phyloP scores from a whole-genome alignment of 2,888 invertebrate genomes.

The Nineta flava region DNA sequence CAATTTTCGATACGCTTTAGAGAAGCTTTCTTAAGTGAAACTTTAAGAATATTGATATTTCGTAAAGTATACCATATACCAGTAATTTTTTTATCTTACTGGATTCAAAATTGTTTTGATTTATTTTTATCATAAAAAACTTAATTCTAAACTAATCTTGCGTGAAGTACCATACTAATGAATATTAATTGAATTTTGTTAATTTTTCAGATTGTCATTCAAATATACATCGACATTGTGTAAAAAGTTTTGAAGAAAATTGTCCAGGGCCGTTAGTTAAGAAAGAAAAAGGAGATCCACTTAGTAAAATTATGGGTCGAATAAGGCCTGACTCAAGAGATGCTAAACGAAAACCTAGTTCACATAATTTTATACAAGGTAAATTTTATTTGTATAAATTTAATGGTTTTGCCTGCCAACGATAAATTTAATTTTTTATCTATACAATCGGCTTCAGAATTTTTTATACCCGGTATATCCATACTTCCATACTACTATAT shows the following conservation, averaged over 20 bases:
- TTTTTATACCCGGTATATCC: too few species aligned
- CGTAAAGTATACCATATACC: too few species aligned
- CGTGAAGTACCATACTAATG: too few species aligned
- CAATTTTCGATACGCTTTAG: too few species aligned
- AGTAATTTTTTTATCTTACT: too few species aligned
- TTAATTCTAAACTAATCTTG: too few species aligned
- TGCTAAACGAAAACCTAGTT: slow-evolving; percentile 26
- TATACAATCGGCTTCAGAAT: too few species aligned
- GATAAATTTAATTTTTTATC: background rate
- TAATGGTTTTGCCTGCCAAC: background rate
- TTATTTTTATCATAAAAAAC: too few species aligned
- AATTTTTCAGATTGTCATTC: slow-evolving; percentile 24
- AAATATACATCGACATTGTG: slow-evolving; percentile 27
- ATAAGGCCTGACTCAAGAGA: slow-evolving; percentile 21
- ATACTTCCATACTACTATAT: too few species aligned
- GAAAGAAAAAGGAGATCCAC: slow-evolving; percentile 21
- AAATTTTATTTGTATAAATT: slow-evolving; percentile 15
- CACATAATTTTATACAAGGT: slow-evolving; percentile 29
- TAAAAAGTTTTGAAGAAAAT: slow-evolving; percentile 26
- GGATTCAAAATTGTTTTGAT: too few species aligned
- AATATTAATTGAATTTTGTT: slow-evolving; percentile 3
- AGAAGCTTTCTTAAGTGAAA: too few species aligned
- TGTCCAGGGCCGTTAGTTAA: slow-evolving; percentile 28
- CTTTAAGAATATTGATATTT: too few species aligned
- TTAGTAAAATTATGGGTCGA: slow-evolving; percentile 22